Percentiles rank a stretch among this genome's conserved stretches.
Conservation (phyloP, 2,888 invertebrate species). For the Allygus modestus region DNA sequence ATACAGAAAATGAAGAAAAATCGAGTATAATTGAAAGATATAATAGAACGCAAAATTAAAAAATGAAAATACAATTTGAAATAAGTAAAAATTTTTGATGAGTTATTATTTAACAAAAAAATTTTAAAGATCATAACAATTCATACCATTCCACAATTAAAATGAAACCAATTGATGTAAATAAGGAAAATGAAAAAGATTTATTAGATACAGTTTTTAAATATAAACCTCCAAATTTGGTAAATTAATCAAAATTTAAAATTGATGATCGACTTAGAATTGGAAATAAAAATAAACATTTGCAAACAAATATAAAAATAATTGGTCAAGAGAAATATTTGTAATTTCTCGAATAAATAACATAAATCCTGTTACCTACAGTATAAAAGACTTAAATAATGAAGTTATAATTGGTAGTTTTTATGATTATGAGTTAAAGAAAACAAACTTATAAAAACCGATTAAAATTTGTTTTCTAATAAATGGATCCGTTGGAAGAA, state of each 20-base stretch:
- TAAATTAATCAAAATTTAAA: not conserved
- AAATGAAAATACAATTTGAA: too few species aligned
- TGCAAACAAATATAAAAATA: conserved; percentile 32
- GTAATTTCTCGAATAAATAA: conserved; percentile 3
- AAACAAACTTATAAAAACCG: not conserved
- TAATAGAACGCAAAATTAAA: conserved; percentile 36
- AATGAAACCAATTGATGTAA: conserved; percentile 17
- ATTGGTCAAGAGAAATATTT: conserved; percentile 24
- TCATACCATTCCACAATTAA: not conserved
- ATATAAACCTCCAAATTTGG: not conserved
- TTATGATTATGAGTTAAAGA: conserved; percentile 1
- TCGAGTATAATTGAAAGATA: conserved; percentile 31
- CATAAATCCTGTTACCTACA: not conserved
- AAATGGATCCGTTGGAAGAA: too few species aligned
- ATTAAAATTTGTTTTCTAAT: not conserved
- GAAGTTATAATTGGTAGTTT: not conserved
- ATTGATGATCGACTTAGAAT: not conserved
- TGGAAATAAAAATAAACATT: not conserved
- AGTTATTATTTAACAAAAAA: conserved; percentile 20
- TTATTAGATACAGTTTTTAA: not conserved
- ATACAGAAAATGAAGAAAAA: conserved; percentile 30
- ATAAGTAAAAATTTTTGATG: not conserved
- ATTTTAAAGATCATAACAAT: not conserved
- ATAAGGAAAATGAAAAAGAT: not conserved
- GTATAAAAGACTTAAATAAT: not conserved